Percentiles rank a stretch among this genome's conserved stretches.
phyloP scores from a whole-genome alignment of 1,140 invertebrate species.

The Neuroterus valhalla region DNA sequence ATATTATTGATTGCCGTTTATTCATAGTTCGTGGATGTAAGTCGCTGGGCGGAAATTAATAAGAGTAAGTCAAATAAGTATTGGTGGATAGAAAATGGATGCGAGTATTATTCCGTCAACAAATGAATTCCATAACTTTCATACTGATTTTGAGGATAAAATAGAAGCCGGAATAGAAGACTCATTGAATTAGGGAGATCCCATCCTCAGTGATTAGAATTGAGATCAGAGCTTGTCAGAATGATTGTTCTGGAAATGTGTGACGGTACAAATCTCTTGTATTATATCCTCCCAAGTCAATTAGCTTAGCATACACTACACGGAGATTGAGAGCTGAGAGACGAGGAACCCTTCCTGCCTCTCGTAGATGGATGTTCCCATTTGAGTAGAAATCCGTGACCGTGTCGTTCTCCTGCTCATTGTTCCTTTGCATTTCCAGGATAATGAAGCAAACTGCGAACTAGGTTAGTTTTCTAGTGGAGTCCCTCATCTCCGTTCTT shows the following conservation, averaged over 20 bases:
- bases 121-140: no score
- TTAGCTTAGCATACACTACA: neutral
- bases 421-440: conserved; percentile 29
- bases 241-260: neutral
- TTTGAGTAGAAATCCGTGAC: conserved; percentile 7
- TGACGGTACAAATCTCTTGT: neutral
- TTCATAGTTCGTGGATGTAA: no score
- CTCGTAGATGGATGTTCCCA: neutral
- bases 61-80: no score
- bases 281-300: conserved; percentile 7
- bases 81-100: no score
- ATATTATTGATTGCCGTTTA: no score
- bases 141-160: no score
- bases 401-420: conserved; percentile 3
- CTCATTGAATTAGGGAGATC: no score
- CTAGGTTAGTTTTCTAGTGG: conserved; percentile 44
- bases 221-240: no score
- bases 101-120: no score
- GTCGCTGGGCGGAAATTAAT: no score
- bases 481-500: neutral
- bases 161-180: no score
- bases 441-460: conserved; percentile 43
- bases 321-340: neutral
- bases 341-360: conserved; percentile 9
- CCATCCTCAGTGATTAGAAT: no score